Evolutionary conservation across 2,797 vertebrate species (phyloP).

Genomic region (Enteromius viviparus): DNA sequence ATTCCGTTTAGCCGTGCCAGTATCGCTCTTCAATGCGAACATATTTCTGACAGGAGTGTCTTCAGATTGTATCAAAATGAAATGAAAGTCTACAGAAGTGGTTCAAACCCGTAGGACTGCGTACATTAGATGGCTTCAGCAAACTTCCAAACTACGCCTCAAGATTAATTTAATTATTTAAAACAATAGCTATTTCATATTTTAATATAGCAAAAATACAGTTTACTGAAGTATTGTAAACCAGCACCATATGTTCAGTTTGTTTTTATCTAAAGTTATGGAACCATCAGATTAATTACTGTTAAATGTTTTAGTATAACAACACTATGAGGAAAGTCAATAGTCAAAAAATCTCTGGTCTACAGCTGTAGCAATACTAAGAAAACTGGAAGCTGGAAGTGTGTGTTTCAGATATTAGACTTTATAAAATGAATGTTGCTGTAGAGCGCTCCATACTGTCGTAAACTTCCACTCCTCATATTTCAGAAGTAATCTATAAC

Average conservation of each 20-base stretch:
- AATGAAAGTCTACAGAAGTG: not conserved
- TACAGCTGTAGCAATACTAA: not conserved
- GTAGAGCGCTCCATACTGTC: not conserved
- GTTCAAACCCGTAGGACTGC: not conserved
- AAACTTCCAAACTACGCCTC: not conserved
- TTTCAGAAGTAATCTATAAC: not conserved
- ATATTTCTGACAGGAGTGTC: not conserved
- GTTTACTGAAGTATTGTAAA: not conserved
- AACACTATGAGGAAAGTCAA: no score
- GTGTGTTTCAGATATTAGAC: not conserved
- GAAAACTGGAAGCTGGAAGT: not conserved
- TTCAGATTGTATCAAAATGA: not conserved
- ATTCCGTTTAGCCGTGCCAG: conserved; percentile 17
- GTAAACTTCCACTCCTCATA: conserved; percentile 4
- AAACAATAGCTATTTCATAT: not conserved
- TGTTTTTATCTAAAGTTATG: conserved; percentile 1
- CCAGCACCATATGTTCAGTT: not conserved
- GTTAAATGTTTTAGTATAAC: not conserved
- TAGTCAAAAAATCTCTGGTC: not conserved
- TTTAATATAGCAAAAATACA: not conserved
- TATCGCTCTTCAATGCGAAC: not conserved
- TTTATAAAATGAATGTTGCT: not conserved
- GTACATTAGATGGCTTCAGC: not conserved
- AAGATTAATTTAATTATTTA: not conserved
- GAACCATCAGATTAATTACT: not conserved